These are phyloP conservation scores for Melieria picta DNA, from an alignment of 2,888 invertebrate genomes.

Conservation along the genomic window DNA sequence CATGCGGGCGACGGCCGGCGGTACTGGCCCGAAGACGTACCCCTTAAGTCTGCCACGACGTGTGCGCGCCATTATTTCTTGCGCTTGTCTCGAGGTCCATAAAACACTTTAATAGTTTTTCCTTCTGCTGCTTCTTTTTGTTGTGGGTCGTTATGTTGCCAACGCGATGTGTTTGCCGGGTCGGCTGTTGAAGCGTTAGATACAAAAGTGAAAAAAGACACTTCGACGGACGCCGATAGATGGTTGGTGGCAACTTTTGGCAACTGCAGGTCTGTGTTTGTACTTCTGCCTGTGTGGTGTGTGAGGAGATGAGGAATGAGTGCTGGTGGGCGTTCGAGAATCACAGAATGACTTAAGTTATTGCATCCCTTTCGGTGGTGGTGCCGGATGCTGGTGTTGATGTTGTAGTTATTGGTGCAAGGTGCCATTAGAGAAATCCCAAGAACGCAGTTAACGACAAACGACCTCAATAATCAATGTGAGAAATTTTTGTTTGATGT, in stretches of 20 bases:
- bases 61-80: constrained; percentile 63
- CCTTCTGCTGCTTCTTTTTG: constrained; percentile 34
- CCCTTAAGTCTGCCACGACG: constrained; percentile 52
- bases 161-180: neutral
- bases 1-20: neutral
- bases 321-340: constrained; percentile 2
- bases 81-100: constrained; percentile 64
- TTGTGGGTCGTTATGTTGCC: constrained; percentile 11
- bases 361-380: neutral
- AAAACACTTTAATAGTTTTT: constrained; percentile 66
- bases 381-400: too few relatives aligned
- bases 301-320: neutral
- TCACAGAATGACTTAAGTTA: constrained; percentile 21
- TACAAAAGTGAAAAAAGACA: constrained; percentile 41
- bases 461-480: too few relatives aligned
- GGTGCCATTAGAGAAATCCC: too few relatives aligned
- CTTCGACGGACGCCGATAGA: constrained; percentile 41
- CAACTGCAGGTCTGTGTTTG: neutral
- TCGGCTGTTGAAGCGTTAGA: neutral
- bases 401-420: too few relatives aligned
- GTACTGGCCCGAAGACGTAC: constrained; percentile 29
- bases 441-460: too few relatives aligned
- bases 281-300: constrained; percentile 11
- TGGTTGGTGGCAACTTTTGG: constrained; percentile 22
- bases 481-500: too few relatives aligned